Conservation (phyloP, 1,140 invertebrate genomes). For the Drosophila nasuta region DNA sequence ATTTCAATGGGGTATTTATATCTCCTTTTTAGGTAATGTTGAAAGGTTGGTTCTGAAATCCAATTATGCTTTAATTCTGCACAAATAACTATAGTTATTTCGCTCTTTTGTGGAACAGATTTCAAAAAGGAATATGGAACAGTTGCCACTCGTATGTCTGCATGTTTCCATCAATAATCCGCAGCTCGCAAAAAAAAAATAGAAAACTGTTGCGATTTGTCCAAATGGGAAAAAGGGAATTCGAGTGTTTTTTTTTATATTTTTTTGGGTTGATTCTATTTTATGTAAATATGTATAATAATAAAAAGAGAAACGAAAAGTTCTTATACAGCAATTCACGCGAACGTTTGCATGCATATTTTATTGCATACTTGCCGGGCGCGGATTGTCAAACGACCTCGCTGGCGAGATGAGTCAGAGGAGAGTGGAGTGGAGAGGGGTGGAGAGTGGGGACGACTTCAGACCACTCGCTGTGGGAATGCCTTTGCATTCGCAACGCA, state of each 20-base stretch:
- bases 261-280: constrained; percentile 39
- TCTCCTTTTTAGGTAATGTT: background rate
- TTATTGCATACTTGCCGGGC: constrained; percentile 61
- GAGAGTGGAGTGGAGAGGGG: background rate
- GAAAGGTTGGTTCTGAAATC: background rate
- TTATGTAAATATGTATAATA: constrained; percentile 44
- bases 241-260: constrained; percentile 6
- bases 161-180: constrained; percentile 7
- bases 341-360: constrained; percentile 69
- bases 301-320: constrained; percentile 8
- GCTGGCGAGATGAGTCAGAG: constrained; percentile 3
- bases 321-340: constrained; percentile 24
- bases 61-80: background rate
- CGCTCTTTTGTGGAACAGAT: background rate
- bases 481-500: constrained; percentile 50
- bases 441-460: background rate
- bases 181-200: background rate
- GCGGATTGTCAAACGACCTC: constrained; percentile 32
- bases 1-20: background rate
- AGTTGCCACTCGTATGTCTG: background rate
- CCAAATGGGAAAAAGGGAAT: constrained; percentile 30
- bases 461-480: constrained; percentile 36
- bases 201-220: constrained; percentile 17
- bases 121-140: background rate
- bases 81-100: background rate